Evolutionary conservation across 2,888 invertebrate genomes (phyloP).

Genomic region (Pristionchus mayeri): DNA sequence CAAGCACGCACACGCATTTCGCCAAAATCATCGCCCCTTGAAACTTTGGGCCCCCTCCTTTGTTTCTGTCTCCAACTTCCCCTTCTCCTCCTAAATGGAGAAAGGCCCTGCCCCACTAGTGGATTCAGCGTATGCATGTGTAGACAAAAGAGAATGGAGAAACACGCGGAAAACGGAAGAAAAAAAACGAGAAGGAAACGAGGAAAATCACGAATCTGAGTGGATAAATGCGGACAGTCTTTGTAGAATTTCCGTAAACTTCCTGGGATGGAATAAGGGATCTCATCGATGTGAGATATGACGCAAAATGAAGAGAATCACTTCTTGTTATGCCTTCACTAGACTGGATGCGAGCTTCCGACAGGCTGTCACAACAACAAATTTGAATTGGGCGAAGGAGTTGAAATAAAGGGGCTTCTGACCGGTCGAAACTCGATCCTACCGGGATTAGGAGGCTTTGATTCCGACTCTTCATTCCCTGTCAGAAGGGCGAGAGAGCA

Average conservation of each 20-base stretch:
- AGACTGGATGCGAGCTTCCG: too few relatives aligned
- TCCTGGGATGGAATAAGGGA: too few relatives aligned
- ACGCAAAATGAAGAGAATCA: too few relatives aligned
- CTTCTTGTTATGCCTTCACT: too few relatives aligned
- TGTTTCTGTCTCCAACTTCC: not conserved
- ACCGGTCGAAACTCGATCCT: not conserved
- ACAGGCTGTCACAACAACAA: not conserved
- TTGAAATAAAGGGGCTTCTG: too few relatives aligned
- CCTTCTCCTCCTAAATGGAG: slow-evolving; percentile 31
- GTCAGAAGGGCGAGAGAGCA: not conserved
- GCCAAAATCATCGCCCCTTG: not conserved
- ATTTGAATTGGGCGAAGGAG: not conserved
- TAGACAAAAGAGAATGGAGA: slow-evolving; percentile 33
- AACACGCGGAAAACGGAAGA: not conserved
- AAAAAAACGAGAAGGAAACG: not conserved
- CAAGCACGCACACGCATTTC: too few relatives aligned
- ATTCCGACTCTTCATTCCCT: too few relatives aligned
- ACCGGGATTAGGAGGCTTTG: not conserved
- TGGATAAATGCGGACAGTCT: not conserved
- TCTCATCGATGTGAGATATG: too few relatives aligned
- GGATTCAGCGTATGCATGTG: slow-evolving; percentile 26
- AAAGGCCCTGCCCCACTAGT: not conserved
- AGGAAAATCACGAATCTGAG: not conserved
- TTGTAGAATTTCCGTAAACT: not conserved
- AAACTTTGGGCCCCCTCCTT: slow-evolving; percentile 12